These are phyloP conservation scores for Siniperca obscura DNA, from an alignment of 2,797 vertebrate species.

Conservation along the genomic window DNA sequence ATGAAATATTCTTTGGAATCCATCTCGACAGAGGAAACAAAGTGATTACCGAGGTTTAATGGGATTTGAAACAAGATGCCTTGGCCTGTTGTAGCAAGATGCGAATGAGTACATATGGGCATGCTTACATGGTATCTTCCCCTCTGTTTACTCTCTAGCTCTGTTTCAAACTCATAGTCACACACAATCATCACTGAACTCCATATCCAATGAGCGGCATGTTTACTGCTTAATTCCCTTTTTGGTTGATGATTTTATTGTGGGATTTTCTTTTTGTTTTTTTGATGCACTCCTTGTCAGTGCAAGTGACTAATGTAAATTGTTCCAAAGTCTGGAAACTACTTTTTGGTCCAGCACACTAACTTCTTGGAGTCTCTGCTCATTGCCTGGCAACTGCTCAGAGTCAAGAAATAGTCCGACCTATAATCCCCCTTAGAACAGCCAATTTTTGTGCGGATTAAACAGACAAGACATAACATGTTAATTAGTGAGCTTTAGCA, in stretches of 20 bases:
- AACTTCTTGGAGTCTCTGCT: background rate
- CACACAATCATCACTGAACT: background rate
- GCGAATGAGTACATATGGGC: constrained; percentile 14
- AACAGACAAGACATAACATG: background rate
- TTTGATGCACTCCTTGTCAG: background rate
- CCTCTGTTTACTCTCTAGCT: constrained; percentile 17
- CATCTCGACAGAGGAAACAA: constrained; percentile 43
- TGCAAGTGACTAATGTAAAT: background rate
- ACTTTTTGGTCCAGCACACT: background rate
- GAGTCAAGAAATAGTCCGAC: too few species aligned
- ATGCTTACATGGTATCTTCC: constrained; percentile 1
- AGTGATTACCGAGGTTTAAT: constrained; percentile 53
- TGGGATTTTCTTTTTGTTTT: background rate
- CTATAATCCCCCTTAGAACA: background rate
- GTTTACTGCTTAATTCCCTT: constrained; percentile 12
- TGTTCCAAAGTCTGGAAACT: too few species aligned
- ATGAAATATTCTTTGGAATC: constrained; percentile 41
- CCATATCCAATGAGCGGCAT: background rate
- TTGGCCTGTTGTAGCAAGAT: constrained; percentile 22
- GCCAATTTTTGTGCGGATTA: background rate
- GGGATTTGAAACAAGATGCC: constrained; percentile 61
- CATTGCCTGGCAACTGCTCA: too few species aligned
- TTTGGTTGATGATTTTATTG: background rate
- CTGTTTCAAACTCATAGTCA: background rate
- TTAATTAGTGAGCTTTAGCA: background rate